These are phyloP conservation scores for Cnemophilus loriae DNA, from an alignment of 2,113 vertebrate species.

Conservation along the genomic window DNA sequence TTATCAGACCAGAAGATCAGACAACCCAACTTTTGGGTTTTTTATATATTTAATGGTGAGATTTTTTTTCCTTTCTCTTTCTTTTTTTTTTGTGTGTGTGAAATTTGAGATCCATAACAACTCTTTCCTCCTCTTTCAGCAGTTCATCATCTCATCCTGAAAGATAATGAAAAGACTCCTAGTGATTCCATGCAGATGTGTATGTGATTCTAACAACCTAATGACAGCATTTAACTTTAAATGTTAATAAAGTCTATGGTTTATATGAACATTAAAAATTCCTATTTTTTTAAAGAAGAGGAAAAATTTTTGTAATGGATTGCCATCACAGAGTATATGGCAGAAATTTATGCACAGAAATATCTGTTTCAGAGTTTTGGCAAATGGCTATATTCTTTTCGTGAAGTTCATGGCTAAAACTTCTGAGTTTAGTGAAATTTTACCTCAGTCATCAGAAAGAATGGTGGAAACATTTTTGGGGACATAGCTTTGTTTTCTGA, in stretches of 20 bases:
- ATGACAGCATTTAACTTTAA: not conserved
- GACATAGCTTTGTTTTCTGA: not conserved
- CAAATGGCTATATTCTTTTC: not conserved
- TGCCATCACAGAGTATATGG: not conserved
- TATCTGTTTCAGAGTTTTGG: not conserved
- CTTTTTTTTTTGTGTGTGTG: not conserved
- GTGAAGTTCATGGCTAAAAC: not conserved
- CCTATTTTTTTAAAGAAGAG: not conserved
- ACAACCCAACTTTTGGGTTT: not conserved
- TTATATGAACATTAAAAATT: not conserved
- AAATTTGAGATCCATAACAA: slow-evolving; percentile 15
- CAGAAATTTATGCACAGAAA: not conserved
- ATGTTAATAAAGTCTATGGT: not conserved
- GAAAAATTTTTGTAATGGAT: not conserved
- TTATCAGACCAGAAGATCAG: not conserved
- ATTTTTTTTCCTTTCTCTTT: not conserved
- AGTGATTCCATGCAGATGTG: not conserved
- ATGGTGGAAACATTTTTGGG: not conserved
- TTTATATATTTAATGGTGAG: not conserved
- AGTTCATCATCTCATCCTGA: not conserved
- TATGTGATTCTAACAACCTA: not conserved
- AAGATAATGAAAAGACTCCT: slow-evolving; percentile 23
- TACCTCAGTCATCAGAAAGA: not conserved
- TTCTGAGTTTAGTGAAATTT: not conserved
- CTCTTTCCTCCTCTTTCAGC: slow-evolving; percentile 30